phyloP scores from a whole-genome alignment of 2,797 vertebrate species.

The Alauda arvensis region DNA sequence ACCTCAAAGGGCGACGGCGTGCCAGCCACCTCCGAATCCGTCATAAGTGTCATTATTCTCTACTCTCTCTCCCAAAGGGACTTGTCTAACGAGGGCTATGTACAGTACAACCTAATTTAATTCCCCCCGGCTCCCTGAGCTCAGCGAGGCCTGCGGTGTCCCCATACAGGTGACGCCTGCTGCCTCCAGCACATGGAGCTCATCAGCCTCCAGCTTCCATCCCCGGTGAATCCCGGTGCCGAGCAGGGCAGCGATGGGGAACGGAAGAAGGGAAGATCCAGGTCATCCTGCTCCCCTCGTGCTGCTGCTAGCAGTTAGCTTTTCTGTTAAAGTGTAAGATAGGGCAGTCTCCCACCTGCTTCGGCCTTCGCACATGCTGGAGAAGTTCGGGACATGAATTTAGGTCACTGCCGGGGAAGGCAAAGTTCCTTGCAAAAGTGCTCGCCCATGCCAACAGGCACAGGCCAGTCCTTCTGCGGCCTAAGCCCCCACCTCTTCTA shows the following conservation, averaged over 20 bases:
- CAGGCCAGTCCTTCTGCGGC: neutral
- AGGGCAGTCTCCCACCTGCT: neutral
- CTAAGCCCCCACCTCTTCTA: neutral
- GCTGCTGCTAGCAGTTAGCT: neutral
- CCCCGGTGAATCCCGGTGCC: accelerated
- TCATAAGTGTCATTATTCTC: constrained; percentile 48
- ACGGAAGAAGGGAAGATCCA: neutral
- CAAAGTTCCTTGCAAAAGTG: neutral
- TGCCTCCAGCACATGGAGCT: neutral
- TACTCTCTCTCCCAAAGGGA: constrained; percentile 26
- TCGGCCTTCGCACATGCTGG: neutral
- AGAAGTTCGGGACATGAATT: neutral
- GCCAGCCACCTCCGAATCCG: neutral
- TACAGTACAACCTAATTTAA: constrained; percentile 23
- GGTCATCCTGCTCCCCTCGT: neutral
- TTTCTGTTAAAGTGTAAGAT: neutral
- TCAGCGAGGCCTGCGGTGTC: neutral
- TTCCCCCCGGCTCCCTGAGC: neutral
- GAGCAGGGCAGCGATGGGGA: neutral
- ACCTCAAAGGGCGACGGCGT: neutral
- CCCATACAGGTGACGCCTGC: neutral
- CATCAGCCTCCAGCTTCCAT: neutral
- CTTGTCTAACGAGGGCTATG: constrained; percentile 57
- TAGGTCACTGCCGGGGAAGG: neutral
- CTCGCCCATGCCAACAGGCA: neutral